A percentile compares a stretch with the other conserved stretches of the same genome.
Evolutionary conservation across 2,888 invertebrate species (phyloP).

Genomic region (Drosophila demipolita): DNA sequence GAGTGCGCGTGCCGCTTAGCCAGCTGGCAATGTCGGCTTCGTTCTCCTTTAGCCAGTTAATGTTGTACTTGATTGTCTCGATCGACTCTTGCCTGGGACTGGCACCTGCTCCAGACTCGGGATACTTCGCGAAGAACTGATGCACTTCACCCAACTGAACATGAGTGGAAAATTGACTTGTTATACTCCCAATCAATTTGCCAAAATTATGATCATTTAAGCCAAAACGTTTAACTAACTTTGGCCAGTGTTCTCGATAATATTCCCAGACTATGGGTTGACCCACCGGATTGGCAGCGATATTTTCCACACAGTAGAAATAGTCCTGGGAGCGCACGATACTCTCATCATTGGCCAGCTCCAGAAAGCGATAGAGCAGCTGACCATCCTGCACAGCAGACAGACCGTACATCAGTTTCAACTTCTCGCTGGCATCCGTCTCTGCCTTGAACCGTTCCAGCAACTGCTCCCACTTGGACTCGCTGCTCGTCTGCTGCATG

Average conservation of each 20-base stretch:
- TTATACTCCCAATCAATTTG: slow-evolving; percentile 89
- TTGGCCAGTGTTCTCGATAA: slow-evolving; percentile 91
- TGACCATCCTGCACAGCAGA: slow-evolving; percentile 88
- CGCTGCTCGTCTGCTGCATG: slow-evolving; percentile 87
- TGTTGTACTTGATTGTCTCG: slow-evolving; percentile 91
- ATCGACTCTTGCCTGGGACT: slow-evolving; percentile 90
- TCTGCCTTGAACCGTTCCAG: slow-evolving; percentile 90
- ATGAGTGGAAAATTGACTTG: slow-evolving; percentile 88
- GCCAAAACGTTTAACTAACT: slow-evolving; percentile 90
- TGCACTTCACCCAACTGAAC: slow-evolving; percentile 90
- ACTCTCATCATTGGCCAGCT: slow-evolving; percentile 89
- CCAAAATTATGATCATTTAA: slow-evolving; percentile 93
- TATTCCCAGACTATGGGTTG: slow-evolving; percentile 92
- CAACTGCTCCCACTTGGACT: slow-evolving; percentile 90
- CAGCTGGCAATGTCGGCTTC: slow-evolving; percentile 87
- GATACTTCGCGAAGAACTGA: slow-evolving; percentile 90
- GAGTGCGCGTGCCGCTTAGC: slow-evolving; percentile 84
- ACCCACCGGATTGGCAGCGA: slow-evolving; percentile 91
- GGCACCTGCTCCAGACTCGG: slow-evolving; percentile 94
- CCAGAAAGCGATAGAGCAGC: slow-evolving; percentile 89
- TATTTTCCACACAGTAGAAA: slow-evolving; percentile 88
- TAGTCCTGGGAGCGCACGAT: slow-evolving; percentile 94
- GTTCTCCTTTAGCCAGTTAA: slow-evolving; percentile 90
- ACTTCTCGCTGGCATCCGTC: slow-evolving; percentile 91
- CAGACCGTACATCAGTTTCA: slow-evolving; percentile 90